Evolutionary conservation across 2,797 vertebrate genomes (phyloP), one percentile per base, ranked within the genome.

Genomic region (Percopsis omiscomaycus): DNA sequence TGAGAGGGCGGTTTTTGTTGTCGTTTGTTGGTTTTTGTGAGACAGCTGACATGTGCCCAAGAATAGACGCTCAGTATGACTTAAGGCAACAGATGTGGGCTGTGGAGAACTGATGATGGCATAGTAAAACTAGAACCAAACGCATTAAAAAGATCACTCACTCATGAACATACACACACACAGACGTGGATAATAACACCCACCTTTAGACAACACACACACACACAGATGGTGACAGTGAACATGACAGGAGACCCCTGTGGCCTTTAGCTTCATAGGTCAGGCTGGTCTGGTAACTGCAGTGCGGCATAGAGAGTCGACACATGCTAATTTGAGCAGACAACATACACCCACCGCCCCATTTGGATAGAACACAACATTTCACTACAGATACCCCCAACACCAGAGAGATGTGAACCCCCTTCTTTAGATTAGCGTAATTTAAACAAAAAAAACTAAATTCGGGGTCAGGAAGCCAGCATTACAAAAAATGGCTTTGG

Each of bases 231-330:
- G 73, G 74, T 84, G 83, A 77, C 71, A 64, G 59, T 71, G 76
- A 83, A 80, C 80, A 75, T 71, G 77, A 86, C 83, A 84, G 73
- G 71, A 79, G 72, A 83, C 71, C 79, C 83, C 66, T 59, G 12
- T 85, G 83, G 71, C 83, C 78, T 89, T 89, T 86, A 55, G 75
- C 64, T 71, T 71, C 65, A 81, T 71, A 80, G 85, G 86, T 88
- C 84, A 88, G 66, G 22, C 75, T 49, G 15, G 66, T 79, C 62
- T 45, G 59, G 71, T 77, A 71, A 80, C 64, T 73, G 69, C 70
- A 77, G 74, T 66, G 1, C 70, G 68, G 77, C 63, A 50, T 32
- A 52, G 64, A 65, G 69, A 69, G 64, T 69, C 69, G 73, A 76
- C 77, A 78, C 73, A 64, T 14, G 73, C 75, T 88, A 82, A 89